Base-by-base conservation (phyloP, 2,888 invertebrate genomes). In the Leucania comma region DNA sequence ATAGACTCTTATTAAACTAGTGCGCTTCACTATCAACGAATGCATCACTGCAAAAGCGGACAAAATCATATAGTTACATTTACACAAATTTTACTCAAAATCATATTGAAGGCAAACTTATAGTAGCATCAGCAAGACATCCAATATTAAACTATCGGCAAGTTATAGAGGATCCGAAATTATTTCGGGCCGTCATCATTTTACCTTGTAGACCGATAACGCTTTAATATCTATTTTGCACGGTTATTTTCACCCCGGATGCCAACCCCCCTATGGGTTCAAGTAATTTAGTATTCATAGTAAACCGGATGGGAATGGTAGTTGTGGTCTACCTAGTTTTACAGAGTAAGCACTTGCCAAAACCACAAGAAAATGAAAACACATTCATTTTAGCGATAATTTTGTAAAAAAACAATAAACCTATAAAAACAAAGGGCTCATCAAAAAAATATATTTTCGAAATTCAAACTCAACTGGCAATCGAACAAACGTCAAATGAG, bases 271-370 rank as follows among this genome's bases (percentile, higher is more conserved):
- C 9, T n/a, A 29, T 8, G 58, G 66, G 64, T 60, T 57, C 20
- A 20, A 29, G 46, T 65, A 22, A 70, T 75, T 63, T 70, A 38
- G 26, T 46, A 57, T 75, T 60, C 56, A 65, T 54, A 51, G 42
- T 58, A 63, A 64, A 59, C n/a, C 51, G 48, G 26, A 65, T 68
- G 10, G n/a, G n/a, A n/a, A 72, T 50, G 12, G 20, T 9, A 12
- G 10, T 1, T 48, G 20, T 46, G 6, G 24, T 26, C 29, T 10
- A 14, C n/a, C 24, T n/a, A 24, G 9, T 65, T 22, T 58, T 32
- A 64, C 42, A 4, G 20, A 51, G 2, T 56, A 32, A 6, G 6
- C 14, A 35, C n/a, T 22, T 22, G 6, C 35, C 10, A n/a, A 1
- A 14, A n/a, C 14, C 10, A 14, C 22, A 22, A 5, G 5, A 22